These are phyloP conservation scores for Neopipo cinnamomea DNA, from an alignment of 2,113 vertebrate species.

Conservation along the genomic window DNA sequence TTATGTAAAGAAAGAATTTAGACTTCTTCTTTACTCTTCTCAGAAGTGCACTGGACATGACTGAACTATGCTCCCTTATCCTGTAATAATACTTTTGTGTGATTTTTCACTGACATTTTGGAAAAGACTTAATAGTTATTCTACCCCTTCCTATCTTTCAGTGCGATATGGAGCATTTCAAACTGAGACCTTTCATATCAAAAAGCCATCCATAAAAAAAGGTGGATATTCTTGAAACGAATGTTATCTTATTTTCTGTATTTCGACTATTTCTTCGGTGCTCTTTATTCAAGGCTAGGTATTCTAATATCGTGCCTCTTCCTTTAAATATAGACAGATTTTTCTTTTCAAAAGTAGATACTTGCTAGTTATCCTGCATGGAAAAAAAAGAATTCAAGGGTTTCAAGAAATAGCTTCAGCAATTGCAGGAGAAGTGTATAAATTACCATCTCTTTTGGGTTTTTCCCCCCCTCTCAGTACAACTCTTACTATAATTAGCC, in stretches of 20 bases:
- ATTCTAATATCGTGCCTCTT: not conserved
- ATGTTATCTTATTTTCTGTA: not conserved
- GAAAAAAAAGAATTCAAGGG: slow-evolving; percentile 2
- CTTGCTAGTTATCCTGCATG: slow-evolving; percentile 44
- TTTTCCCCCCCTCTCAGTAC: slow-evolving; percentile 63
- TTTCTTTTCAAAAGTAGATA: not conserved
- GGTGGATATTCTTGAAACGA: not conserved
- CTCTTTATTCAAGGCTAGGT: not conserved
- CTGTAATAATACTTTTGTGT: not conserved
- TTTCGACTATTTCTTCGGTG: not conserved
- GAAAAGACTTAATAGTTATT: not conserved
- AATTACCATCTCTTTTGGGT: slow-evolving; percentile 68
- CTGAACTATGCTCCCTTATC: not conserved
- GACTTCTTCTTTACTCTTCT: not conserved
- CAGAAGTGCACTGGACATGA: not conserved
- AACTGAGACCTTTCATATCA: not conserved
- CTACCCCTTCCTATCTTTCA: not conserved
- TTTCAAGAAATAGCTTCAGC: slow-evolving; percentile 71
- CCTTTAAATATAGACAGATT: not conserved
- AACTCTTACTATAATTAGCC: slow-evolving; percentile 82
- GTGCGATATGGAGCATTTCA: not conserved
- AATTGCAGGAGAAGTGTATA: slow-evolving; percentile 74
- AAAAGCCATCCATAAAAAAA: not conserved
- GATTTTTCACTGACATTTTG: not conserved
- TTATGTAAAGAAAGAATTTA: not conserved